These are phyloP conservation scores for Microtus richardsoni DNA, from an alignment of 2,113 vertebrate species.

Conservation along the genomic window DNA sequence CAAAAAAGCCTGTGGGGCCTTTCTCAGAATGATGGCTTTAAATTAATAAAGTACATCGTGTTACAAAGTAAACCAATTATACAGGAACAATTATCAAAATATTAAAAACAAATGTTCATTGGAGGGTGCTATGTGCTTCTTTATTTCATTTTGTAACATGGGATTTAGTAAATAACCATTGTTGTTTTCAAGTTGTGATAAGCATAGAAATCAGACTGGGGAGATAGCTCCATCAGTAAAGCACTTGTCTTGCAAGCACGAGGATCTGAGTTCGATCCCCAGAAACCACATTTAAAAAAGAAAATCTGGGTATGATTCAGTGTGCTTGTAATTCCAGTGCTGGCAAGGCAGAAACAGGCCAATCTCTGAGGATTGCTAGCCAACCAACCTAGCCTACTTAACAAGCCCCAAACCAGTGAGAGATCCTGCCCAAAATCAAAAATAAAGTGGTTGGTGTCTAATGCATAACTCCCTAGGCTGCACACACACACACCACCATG, in stretches of 20 bases:
- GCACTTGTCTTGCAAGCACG: neutral
- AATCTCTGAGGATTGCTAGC: neutral
- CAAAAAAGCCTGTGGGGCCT: neutral
- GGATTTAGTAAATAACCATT: constrained; percentile 17
- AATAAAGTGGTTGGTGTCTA: neutral
- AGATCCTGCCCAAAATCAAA: neutral
- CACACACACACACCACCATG: neutral
- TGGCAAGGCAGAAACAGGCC: neutral
- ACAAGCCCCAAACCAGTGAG: neutral
- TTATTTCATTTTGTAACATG: neutral
- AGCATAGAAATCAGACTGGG: neutral
- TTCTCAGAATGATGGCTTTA: neutral
- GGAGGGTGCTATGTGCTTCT: neutral
- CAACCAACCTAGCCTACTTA: neutral
- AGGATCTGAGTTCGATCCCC: neutral
- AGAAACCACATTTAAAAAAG: neutral
- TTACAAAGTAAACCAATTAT: constrained; percentile 14
- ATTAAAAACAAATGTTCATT: neutral
- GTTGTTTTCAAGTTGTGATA: neutral
- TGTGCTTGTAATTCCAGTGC: neutral
- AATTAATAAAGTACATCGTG: constrained; percentile 28
- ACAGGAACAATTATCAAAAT: constrained; percentile 8
- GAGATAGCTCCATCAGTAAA: neutral
- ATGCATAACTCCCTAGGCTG: neutral
- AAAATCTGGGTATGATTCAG: neutral